Percentiles rank a stretch among this genome's conserved stretches.
Evolutionary conservation across 2,113 vertebrate species (phyloP).

Genomic region (Sapayoa aenigma): DNA sequence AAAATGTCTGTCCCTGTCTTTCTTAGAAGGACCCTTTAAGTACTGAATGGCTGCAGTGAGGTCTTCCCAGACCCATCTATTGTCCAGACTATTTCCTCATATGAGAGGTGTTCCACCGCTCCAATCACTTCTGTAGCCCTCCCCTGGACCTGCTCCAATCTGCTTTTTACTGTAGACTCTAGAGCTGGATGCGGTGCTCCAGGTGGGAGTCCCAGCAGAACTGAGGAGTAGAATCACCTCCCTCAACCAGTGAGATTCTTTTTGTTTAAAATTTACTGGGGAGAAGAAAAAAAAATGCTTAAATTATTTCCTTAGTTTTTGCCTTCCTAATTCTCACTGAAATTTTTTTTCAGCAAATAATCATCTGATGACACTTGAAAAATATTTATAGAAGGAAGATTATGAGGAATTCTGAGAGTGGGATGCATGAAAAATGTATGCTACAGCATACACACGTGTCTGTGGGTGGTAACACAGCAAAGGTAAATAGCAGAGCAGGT

Average conservation of each 20-base stretch:
- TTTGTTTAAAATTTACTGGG: not conserved
- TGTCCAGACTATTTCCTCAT: not conserved
- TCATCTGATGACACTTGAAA: not conserved
- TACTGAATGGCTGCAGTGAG: not conserved
- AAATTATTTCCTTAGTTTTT: not conserved
- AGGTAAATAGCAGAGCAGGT: not conserved
- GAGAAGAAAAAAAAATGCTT: not conserved
- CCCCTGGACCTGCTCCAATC: not conserved
- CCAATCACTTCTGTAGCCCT: not conserved
- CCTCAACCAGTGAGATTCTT: rapidly evolving
- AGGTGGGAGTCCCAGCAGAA: not conserved
- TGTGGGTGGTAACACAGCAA: not conserved
- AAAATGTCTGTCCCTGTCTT: not conserved
- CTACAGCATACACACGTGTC: rapidly evolving
- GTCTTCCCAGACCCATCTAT: not conserved
- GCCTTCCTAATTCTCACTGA: not conserved
- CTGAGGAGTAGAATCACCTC: not conserved
- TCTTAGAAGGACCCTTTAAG: not conserved
- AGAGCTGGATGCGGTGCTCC: not conserved
- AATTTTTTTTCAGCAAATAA: not conserved
- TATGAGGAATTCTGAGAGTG: not conserved
- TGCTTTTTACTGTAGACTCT: not conserved
- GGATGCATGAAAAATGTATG: not conserved
- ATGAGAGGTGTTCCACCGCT: not conserved
- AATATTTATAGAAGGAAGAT: not conserved